Evolutionary conservation across 53 echinoderm and acorn worm genomes (phyloP).

Genomic region (Pentamera pediparva): DNA sequence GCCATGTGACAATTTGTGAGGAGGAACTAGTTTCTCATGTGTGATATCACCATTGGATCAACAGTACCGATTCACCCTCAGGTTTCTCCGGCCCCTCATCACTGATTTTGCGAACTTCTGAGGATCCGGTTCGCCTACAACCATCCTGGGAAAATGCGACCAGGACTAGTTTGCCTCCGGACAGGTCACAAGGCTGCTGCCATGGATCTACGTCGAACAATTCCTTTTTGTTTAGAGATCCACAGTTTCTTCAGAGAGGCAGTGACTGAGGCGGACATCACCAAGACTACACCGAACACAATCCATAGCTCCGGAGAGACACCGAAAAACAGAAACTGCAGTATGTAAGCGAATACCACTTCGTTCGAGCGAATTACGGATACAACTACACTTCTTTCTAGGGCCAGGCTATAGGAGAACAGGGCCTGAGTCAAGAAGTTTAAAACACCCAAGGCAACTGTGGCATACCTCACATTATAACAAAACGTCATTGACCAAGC

Average conservation of each 20-base stretch:
- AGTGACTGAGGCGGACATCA: background rate
- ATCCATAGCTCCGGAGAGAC: background rate
- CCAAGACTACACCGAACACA: background rate
- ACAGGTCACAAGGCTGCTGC: too few relatives aligned
- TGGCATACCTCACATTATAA: background rate
- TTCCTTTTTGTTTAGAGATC: too few relatives aligned
- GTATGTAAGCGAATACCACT: background rate
- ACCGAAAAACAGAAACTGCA: background rate
- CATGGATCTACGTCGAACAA: too few relatives aligned
- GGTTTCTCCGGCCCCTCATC: too few relatives aligned
- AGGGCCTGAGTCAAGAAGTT: background rate
- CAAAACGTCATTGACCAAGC: conserved; percentile 8
- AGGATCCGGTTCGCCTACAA: too few relatives aligned
- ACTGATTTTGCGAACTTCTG: too few relatives aligned
- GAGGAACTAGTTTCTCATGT: too few relatives aligned
- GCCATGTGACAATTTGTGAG: too few relatives aligned
- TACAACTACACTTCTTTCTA: conserved; percentile 1
- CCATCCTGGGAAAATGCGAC: too few relatives aligned
- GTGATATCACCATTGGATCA: too few relatives aligned
- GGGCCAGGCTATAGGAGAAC: background rate
- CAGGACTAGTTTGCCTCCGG: too few relatives aligned
- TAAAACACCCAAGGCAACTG: background rate
- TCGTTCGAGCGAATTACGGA: conserved; percentile 12
- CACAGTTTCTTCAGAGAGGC: background rate
- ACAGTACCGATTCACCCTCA: too few relatives aligned